Percentiles rank a stretch among this genome's conserved stretches.
These are phyloP conservation scores for Bombycilla garrulus DNA, from an alignment of 2,113 vertebrate species.

Conservation along the genomic window DNA sequence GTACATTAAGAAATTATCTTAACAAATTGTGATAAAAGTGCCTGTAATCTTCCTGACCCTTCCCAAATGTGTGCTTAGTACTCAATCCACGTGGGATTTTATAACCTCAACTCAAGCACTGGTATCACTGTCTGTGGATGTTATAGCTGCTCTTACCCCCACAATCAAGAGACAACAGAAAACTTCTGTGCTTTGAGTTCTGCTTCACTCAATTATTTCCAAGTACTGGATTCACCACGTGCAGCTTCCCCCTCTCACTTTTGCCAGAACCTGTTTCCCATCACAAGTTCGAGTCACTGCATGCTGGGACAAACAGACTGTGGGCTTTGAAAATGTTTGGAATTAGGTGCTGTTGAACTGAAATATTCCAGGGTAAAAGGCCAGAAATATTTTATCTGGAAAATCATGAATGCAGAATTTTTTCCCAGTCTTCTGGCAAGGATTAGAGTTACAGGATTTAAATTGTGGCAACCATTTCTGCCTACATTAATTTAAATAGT, in stretches of 20 bases:
- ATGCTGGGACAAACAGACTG: background rate
- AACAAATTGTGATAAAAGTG: background rate
- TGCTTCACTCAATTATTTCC: background rate
- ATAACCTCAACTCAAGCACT: background rate
- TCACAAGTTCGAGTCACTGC: background rate
- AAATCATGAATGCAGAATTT: background rate
- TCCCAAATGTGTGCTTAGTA: background rate
- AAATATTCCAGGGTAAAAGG: background rate
- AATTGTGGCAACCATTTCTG: background rate
- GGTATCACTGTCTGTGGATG: background rate
- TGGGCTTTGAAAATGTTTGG: background rate
- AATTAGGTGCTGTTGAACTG: background rate
- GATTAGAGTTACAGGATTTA: background rate
- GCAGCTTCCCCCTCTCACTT: background rate
- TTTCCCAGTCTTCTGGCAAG: background rate
- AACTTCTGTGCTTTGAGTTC: background rate
- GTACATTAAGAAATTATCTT: background rate
- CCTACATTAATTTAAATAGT: background rate
- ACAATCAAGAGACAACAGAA: background rate
- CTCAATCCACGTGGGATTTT: background rate
- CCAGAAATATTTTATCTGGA: background rate
- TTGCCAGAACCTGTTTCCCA: background rate
- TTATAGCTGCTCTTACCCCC: background rate
- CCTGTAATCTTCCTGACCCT: background rate
- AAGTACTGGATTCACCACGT: background rate